Base-by-base conservation (phyloP, 2,113 vertebrate species). In the Heliornis fulica region DNA sequence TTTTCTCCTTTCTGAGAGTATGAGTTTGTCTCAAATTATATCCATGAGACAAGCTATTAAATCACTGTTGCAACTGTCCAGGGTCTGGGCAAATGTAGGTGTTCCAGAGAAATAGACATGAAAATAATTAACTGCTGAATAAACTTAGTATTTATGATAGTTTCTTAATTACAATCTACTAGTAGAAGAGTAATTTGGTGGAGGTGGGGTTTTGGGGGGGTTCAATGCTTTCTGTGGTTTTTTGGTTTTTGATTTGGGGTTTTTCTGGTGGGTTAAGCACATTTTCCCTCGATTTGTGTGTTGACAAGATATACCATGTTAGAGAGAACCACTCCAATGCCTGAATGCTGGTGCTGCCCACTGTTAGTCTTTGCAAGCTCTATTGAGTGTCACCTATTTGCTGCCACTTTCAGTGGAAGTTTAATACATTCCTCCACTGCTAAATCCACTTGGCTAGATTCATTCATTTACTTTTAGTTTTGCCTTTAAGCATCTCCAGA, bases 401-500 rank as follows among this genome's bases (percentile, higher is more conserved):
- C 90, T 81, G 46, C 60, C 41, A 4, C 59, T 78, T 81, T n/a
- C 75, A 78, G 63, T 59, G 75, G 18, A 70, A 63, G 41, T 86
- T 86, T 83, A 74, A 86, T 40, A 48, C 64, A 66, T 36, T 80
- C 76, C 60, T 50, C 68, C 25, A 1, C 56, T 45, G 7, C 80
- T 81, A 92, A 94, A 95, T 8, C 64, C 89, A 84, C 88, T 86
- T 6, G 61, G 72, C 69, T 75, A 13, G 1, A 48, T 45, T 90
- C 92, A 82, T 95, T 89, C 90, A 53, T 78, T 93, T 64, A 64
- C 94, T 95, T 81, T 84, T 45, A 56, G 72, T 68, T 92, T 90
- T 96, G 72, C 93, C 92, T 96, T 88, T 75, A 83, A 96, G 88
- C 69, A 43, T 92, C 68, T 83, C 92, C 92, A 74, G 86, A 92